Evolutionary conservation across 1,140 invertebrate genomes (phyloP).

Genomic region (Phocides pigmalion): DNA sequence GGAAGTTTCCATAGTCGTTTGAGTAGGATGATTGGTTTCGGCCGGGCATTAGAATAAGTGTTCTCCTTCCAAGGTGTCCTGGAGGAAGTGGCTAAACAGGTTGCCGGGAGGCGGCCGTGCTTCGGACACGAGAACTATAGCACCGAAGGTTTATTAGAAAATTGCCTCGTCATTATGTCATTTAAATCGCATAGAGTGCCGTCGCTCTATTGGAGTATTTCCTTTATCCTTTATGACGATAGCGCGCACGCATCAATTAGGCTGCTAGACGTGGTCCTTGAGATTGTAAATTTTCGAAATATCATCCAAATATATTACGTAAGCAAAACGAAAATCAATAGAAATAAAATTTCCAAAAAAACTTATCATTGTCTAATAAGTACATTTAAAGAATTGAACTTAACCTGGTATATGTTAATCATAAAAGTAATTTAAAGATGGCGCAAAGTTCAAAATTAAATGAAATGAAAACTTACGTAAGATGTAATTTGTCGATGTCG

Average conservation of each 20-base stretch:
- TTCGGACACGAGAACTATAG: slow-evolving; percentile 73
- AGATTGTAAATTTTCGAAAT: slow-evolving; percentile 28
- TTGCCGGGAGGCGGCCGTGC: slow-evolving; percentile 63
- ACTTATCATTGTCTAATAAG: no score
- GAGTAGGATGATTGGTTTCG: slow-evolving; percentile 26
- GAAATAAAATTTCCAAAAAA: neutral
- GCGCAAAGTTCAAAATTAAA: no score
- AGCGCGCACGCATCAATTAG: slow-evolving; percentile 79
- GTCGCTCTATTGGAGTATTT: slow-evolving; percentile 82
- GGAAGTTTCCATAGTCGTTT: slow-evolving; percentile 24
- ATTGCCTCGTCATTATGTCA: slow-evolving; percentile 83
- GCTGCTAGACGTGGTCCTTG: slow-evolving; percentile 65
- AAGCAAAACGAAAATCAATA: neutral
- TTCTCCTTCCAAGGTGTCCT: slow-evolving; percentile 65
- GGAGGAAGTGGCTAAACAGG: slow-evolving; percentile 76
- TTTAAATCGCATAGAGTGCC: slow-evolving; percentile 83
- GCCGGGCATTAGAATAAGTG: slow-evolving; percentile 29
- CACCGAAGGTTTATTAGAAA: slow-evolving; percentile 83
- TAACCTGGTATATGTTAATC: no score
- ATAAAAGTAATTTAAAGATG: no score
- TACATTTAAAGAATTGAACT: no score
- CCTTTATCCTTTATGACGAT: slow-evolving; percentile 82
- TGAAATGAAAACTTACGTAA: neutral
- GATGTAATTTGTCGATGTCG: neutral
- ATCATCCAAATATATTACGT: slow-evolving; percentile 7